Percentiles rank a stretch among this genome's conserved stretches.
These are phyloP conservation scores for Idaea aversata DNA, from an alignment of 2,888 invertebrate genomes.

Conservation along the genomic window DNA sequence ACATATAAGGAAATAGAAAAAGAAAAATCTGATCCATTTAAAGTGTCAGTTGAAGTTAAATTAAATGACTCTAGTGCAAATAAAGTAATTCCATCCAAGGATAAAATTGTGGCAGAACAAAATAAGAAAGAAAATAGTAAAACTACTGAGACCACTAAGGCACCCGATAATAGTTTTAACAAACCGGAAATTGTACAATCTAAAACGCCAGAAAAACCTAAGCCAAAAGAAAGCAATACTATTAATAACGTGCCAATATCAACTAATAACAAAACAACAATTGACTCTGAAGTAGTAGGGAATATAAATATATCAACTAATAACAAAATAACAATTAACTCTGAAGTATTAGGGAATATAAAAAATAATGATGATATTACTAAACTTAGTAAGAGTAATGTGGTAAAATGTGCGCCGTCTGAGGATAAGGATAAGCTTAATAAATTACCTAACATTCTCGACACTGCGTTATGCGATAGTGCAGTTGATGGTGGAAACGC, in stretches of 20 bases:
- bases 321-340: slow-evolving; percentile 1
- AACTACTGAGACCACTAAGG: background rate
- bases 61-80: background rate
- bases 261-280: slow-evolving; percentile 4
- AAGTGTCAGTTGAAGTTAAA: slow-evolving; percentile 7
- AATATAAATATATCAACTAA: slow-evolving; percentile 4
- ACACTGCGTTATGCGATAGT: slow-evolving; percentile 65
- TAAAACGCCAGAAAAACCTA: background rate
- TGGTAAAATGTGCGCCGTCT: slow-evolving; percentile 34
- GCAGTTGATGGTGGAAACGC: slow-evolving; percentile 77
- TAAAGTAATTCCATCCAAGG: background rate
- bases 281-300: background rate
- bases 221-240: background rate
- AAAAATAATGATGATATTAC: slow-evolving; percentile 28
- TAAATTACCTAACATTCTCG: slow-evolving; percentile 63
- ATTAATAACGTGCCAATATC: slow-evolving; percentile 6
- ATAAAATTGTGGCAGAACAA: background rate
- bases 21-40: slow-evolving; percentile 9
- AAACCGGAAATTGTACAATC: background rate
- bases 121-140: background rate
- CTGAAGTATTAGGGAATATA: slow-evolving; percentile 5
- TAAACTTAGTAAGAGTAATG: slow-evolving; percentile 35
- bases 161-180: background rate
- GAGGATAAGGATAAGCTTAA: slow-evolving; percentile 59
- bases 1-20: slow-evolving; percentile 3